These are phyloP conservation scores for Unio pictorum DNA, from an alignment of 2,888 invertebrate species.

Conservation along the genomic window DNA sequence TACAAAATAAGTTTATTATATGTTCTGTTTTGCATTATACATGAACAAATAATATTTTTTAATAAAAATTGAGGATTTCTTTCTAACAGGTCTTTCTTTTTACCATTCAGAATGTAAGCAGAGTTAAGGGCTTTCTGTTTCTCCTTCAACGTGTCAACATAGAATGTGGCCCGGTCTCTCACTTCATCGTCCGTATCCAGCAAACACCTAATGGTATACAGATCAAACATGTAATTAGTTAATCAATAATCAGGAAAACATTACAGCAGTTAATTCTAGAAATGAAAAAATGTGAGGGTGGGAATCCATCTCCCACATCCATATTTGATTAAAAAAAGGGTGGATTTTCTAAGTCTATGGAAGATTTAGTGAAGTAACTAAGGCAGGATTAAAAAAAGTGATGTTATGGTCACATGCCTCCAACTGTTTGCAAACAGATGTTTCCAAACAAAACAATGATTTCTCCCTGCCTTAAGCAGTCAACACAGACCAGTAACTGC, in stretches of 20 bases:
- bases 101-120: slow-evolving; percentile 71
- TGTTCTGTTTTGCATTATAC: not conserved
- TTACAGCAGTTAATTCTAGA: not conserved
- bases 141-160: slow-evolving; percentile 83
- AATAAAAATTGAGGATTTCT: not conserved
- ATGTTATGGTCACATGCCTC: no score
- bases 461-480: no score
- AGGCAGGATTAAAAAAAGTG: no score
- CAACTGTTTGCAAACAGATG: no score
- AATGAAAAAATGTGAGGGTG: not conserved
- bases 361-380: no score
- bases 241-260: not conserved
- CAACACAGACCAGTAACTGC: no score
- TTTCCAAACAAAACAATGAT: no score
- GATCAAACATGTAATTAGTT: not conserved
- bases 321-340: no score
- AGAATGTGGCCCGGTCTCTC: slow-evolving; percentile 96
- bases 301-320: no score
- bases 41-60: not conserved
- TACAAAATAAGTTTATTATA: not conserved
- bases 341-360: no score
- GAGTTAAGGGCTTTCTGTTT: slow-evolving; percentile 70
- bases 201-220: slow-evolving; percentile 70
- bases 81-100: slow-evolving; percentile 6
- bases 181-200: slow-evolving; percentile 99